phyloP scores from a whole-genome alignment of 2,888 invertebrate genomes.

The Agrochola litura region DNA sequence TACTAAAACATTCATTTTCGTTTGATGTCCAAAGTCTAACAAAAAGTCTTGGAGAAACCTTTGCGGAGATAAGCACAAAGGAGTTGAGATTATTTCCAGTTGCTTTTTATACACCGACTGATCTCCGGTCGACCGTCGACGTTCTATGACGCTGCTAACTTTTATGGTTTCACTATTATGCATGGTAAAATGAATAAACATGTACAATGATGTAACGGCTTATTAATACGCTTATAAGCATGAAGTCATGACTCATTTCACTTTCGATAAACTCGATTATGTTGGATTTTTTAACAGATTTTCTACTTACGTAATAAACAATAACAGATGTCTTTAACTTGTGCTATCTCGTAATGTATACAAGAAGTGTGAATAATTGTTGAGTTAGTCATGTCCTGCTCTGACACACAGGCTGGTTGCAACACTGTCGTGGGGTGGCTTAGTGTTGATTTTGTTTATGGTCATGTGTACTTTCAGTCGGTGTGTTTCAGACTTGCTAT shows the following conservation, averaged over 20 bases:
- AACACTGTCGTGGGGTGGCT: conserved; percentile 8
- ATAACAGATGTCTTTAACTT: conserved; percentile 2
- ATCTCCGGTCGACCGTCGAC: conserved; percentile 21
- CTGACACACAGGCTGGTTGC: conserved; percentile 44
- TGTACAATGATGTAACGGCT: conserved; percentile 45
- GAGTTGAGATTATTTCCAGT: conserved; percentile 22
- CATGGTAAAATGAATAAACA: conserved; percentile 50
- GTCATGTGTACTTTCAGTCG: conserved; percentile 2
- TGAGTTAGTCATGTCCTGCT: conserved; percentile 43
- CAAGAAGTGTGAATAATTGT: conserved; percentile 40
- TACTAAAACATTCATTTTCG: conserved; percentile 10
- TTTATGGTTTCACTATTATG: conserved; percentile 49
- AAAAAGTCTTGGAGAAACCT: conserved; percentile 20
- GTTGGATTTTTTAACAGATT: conserved; percentile 27
- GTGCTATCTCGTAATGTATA: conserved; percentile 9
- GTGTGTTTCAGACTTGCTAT: conserved; percentile 4
- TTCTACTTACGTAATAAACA: conserved; percentile 25
- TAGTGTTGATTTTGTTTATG: conserved; percentile 13
- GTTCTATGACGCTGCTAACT: conserved; percentile 27
- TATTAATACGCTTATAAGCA: conserved; percentile 36
- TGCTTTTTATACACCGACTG: conserved; percentile 24
- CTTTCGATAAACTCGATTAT: conserved; percentile 37
- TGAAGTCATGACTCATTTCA: conserved; percentile 49
- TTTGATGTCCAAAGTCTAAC: conserved; percentile 19
- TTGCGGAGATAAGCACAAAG: conserved; percentile 31